Base-by-base conservation (phyloP, 2,797 vertebrate genomes). In the Fratercula arctica region DNA sequence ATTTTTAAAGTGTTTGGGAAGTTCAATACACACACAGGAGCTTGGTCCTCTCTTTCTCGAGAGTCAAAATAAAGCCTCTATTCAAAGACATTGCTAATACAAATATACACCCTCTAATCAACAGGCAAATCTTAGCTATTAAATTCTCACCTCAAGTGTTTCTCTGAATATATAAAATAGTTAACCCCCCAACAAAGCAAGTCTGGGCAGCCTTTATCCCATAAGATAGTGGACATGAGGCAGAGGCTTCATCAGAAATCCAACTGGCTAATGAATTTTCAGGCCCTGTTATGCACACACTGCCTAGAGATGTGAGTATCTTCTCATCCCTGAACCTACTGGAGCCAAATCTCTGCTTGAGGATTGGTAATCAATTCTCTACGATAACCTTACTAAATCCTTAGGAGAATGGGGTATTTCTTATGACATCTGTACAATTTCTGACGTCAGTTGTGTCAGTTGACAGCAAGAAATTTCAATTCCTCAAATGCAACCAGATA, bases 371-470 rank as follows among this genome's bases (percentile, higher is more conserved):
- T 39, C 14, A 43, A 37, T 35, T 70, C 43, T 45, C 39, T 79
- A 37, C 23, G 82, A 63, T 10, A 66, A 46, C 15, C 5, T 61
- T 35, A 78, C 11, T 37, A 54, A 68, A 63, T 33, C 56, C 23
- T 60, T 63, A 41, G 26, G 4, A 72, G 41, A 67, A 86, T 6
- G 4, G 37, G 12, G 26, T 72, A 12, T 53, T 59, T 68, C 29
- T 37, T 53, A 12, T 6, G 13, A 67, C 1, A 3, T 14, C 10
- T 35, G 6, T 37, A 67, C 0, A 0, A 67, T 48, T 92, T 89
- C 46, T 64, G 37, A 70, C 18, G 9, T 19, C 33, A 59, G n/a
- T 6, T 13, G 31, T 6, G 1, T 24, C 50, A 90, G 50, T 8
- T 75, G 25, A 85, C 1, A 68, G 33, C 13, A 92, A 59, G 28